Percentiles rank a stretch among this genome's conserved stretches.
Evolutionary conservation across 2,113 vertebrate genomes (phyloP).

Genomic region (Gallinago jamesoni): DNA sequence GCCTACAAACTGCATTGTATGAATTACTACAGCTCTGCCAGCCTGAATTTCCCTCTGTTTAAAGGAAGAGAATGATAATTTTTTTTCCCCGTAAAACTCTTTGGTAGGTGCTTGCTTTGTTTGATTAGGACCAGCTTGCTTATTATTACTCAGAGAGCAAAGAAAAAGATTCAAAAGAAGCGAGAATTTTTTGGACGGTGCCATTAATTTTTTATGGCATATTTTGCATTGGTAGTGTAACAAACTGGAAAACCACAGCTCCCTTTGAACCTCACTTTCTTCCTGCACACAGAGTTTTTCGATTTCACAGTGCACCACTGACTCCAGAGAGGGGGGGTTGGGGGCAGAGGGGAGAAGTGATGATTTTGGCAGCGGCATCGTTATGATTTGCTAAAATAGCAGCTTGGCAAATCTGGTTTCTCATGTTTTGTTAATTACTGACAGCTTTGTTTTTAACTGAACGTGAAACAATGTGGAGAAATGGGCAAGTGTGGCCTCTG

Average conservation of each 20-base stretch:
- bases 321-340: background rate
- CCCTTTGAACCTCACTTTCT: conserved; percentile 67
- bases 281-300: conserved; percentile 39
- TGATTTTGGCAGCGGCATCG: conserved; percentile 60
- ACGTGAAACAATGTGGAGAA: conserved; percentile 69
- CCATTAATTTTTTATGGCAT: conserved; percentile 59
- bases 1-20: background rate
- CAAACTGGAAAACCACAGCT: conserved; percentile 30
- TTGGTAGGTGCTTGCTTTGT: background rate
- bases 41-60: background rate
- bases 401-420: conserved; percentile 73
- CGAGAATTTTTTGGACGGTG: background rate
- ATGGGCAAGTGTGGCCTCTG: conserved; percentile 56
- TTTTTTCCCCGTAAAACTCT: background rate
- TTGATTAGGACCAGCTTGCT: background rate
- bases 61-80: background rate
- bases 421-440: conserved; percentile 76
- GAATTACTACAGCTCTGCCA: background rate
- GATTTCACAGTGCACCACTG: conserved; percentile 43
- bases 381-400: conserved; percentile 73
- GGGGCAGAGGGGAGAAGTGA: conserved; percentile 30
- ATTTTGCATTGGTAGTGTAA: conserved; percentile 35
- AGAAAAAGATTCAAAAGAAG: conserved; percentile 10
- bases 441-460: conserved; percentile 75
- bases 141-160: background rate